These are phyloP conservation scores for Acyrthosiphon pisum DNA, from an alignment of 1,140 invertebrate genomes.

Conservation along the genomic window DNA sequence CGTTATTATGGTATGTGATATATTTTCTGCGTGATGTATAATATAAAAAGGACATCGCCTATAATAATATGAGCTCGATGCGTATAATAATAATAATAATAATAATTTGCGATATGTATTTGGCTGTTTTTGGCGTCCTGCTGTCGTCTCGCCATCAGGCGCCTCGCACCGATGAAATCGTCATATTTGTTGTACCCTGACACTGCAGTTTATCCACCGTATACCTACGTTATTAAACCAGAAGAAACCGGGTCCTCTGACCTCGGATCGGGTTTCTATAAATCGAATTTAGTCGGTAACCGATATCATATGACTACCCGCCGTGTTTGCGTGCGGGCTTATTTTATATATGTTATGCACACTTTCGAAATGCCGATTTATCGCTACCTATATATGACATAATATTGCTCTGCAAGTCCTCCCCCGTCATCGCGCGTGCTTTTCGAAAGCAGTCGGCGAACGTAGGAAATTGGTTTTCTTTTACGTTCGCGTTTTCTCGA, in stretches of 20 bases:
- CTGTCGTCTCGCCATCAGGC: slow-evolving; percentile 11
- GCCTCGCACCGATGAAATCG: not conserved
- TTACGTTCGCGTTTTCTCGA: not conserved
- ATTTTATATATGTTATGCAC: not conserved
- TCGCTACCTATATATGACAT: not conserved
- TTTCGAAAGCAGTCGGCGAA: not conserved
- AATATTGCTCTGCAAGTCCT: not conserved
- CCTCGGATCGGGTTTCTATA: slow-evolving; percentile 3
- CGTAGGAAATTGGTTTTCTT: not conserved
- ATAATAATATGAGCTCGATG: not conserved
- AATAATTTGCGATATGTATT: not conserved
- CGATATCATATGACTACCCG: not conserved
- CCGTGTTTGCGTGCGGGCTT: not conserved
- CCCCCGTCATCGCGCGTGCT: not conserved
- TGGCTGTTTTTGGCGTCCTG: not conserved
- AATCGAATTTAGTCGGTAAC: not conserved
- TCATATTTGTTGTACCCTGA: slow-evolving; percentile 40
- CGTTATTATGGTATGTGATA: not conserved
- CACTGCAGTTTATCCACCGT: slow-evolving; percentile 17
- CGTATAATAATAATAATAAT: too few relatives aligned
- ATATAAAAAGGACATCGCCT: not conserved
- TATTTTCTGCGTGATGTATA: not conserved
- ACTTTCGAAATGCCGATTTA: not conserved
- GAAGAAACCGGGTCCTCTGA: not conserved
- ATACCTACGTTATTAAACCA: not conserved